Evolutionary conservation across 1,140 invertebrate species (phyloP), one percentile per base, ranked within the genome.

Genomic region (Philotrypesis tridentata): DNA sequence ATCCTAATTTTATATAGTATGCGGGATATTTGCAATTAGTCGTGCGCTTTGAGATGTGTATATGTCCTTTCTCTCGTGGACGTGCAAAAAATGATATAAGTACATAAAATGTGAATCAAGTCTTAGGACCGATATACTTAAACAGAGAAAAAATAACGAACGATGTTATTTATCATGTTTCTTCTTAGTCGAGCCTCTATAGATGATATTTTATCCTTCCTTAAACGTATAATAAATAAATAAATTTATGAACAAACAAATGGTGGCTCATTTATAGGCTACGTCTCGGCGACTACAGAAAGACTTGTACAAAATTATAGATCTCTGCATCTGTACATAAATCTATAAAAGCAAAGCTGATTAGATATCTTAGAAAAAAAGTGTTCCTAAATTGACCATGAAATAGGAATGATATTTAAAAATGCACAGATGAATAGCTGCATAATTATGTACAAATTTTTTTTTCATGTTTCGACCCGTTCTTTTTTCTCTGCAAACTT

Each of bases 11-110:
- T 77, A 55, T 77, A 33, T 71, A 82, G 8, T 71, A 71, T 27
- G 61, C 55, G 74, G 67, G 55, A 77, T 71, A 77, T 25, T 82
- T 82, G 74, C 80, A 82, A 82, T 82, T 76, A 81, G 12, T 25
- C 21, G 72, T 81, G 60, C n/a, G 40, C 70, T 79, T 68, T 61
- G 40, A 71, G 17, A 43, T 72, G 70, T 80, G 63, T 67, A 29
- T 9, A 31, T 27, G 33, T 63, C 29, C 23, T 11, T 74, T 67
- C 8, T 63, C 37, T 67, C 9, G 25, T 80, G n/a, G 43, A 63
- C 25, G 61, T 33, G 6, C 6, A 5, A 63, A 76, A 71, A 33
- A 55, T 55, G 55, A 63, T 12, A 8, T 37, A 25, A 75, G 21
- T 55, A 17, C 11, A 33, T 43, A 77, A 68, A 82, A 43, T 80